These are phyloP conservation scores for Sminthopsis crassicaudata DNA, from an alignment of 2,113 vertebrate species.

Conservation along the genomic window DNA sequence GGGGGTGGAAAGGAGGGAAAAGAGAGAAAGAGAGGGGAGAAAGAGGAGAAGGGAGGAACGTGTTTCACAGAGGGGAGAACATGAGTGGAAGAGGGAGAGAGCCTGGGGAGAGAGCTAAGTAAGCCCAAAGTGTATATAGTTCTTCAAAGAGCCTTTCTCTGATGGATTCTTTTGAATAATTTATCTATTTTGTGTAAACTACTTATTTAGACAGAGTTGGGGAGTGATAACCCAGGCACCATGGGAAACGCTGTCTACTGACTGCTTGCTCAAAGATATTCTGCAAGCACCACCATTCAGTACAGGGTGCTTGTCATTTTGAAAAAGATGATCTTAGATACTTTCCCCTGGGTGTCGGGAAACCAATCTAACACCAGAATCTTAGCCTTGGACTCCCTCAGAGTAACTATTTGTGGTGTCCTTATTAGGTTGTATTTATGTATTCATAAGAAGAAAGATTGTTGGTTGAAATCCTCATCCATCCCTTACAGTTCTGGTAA, in stretches of 20 bases:
- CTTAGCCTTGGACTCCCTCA: not conserved
- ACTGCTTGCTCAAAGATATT: not conserved
- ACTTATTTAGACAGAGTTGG: not conserved
- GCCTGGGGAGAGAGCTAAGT: not conserved
- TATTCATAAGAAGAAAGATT: not conserved
- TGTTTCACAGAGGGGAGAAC: constrained; percentile 7
- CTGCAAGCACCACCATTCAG: not conserved
- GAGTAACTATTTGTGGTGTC: not conserved
- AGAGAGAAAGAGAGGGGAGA: not conserved
- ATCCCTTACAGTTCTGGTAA: constrained; percentile 44
- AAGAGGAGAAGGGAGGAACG: not conserved
- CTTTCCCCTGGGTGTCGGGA: not conserved
- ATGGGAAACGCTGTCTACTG: not conserved
- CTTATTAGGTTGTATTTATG: not conserved
- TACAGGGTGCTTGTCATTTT: not conserved
- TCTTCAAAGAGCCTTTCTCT: constrained; percentile 22
- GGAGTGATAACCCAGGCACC: not conserved
- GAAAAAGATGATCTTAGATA: not conserved
- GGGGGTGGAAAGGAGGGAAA: not conserved
- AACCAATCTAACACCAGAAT: not conserved
- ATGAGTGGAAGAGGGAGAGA: constrained; percentile 6
- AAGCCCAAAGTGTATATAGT: not conserved
- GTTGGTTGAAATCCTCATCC: not conserved
- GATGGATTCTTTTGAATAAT: constrained; percentile 4
- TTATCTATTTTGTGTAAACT: constrained; percentile 12